Conservation (phyloP, 2,888 invertebrate genomes). For the Allolobophora icterica region DNA sequence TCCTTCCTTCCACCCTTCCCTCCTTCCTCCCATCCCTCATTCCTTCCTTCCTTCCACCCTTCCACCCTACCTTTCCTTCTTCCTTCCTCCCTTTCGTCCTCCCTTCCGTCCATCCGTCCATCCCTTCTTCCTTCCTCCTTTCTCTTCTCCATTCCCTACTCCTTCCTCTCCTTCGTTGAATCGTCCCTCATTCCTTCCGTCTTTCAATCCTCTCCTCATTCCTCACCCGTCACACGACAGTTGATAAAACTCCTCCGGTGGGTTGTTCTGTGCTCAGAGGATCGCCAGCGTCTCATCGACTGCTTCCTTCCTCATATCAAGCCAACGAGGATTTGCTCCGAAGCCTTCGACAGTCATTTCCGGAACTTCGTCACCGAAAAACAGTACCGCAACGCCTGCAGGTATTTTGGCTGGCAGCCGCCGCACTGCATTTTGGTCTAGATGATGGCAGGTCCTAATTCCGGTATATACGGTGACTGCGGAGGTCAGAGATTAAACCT, state of each 20-base stretch:
- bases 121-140: too few species aligned
- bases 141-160: not conserved
- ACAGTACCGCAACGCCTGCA: slow-evolving; percentile 36
- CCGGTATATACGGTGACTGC: too few species aligned
- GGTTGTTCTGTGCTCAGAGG: not conserved
- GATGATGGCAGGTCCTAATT: not conserved
- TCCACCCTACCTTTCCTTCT: too few species aligned
- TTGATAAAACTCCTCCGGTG: too few species aligned
- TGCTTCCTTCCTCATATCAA: slow-evolving; percentile 36
- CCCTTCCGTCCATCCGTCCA: too few species aligned
- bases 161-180: not conserved
- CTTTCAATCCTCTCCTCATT: too few species aligned
- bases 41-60: too few species aligned
- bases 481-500: not conserved
- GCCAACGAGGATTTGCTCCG: slow-evolving; percentile 25
- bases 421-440: not conserved
- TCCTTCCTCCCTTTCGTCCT: too few species aligned
- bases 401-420: slow-evolving; percentile 19
- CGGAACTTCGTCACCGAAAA: slow-evolving; percentile 29
- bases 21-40: too few species aligned
- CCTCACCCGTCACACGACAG: too few species aligned
- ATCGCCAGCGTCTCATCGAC: slow-evolving; percentile 24
- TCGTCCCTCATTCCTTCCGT: not conserved
- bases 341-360: slow-evolving; percentile 36
- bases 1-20: too few species aligned